phyloP scores from a whole-genome alignment of 2,797 vertebrate genomes.

The Ctenopoma kingsleyae region DNA sequence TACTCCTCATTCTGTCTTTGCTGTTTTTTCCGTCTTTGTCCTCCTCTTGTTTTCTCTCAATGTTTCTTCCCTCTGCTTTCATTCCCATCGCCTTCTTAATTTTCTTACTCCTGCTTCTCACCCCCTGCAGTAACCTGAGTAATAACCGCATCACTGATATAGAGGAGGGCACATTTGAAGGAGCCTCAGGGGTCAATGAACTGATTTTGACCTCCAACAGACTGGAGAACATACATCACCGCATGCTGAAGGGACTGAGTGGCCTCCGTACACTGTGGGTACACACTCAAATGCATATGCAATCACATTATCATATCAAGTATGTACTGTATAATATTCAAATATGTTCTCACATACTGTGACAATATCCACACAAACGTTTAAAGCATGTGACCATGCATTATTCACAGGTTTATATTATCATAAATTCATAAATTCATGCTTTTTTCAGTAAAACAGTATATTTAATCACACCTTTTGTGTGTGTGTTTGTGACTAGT shows the following conservation, averaged over 20 bases:
- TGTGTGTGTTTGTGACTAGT: slow-evolving; percentile 76
- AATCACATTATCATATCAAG: slow-evolving; percentile 20
- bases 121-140: slow-evolving; percentile 91
- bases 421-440: background rate
- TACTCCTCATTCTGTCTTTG: background rate
- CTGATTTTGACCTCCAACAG: slow-evolving; percentile 95
- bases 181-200: slow-evolving; percentile 94
- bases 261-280: slow-evolving; percentile 97
- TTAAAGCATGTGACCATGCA: slow-evolving; percentile 22
- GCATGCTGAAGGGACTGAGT: slow-evolving; percentile 95
- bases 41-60: slow-evolving; percentile 18
- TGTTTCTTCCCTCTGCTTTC: background rate
- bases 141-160: slow-evolving; percentile 99
- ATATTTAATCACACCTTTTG: background rate
- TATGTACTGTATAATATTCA: slow-evolving; percentile 27
- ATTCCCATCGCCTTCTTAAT: slow-evolving; percentile 8
- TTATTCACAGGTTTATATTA: slow-evolving; percentile 24
- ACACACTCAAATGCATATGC: slow-evolving; percentile 48
- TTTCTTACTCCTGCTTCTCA: background rate
- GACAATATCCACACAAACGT: slow-evolving; percentile 11
- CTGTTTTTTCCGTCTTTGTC: slow-evolving; percentile 9
- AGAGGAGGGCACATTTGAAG: slow-evolving; percentile 96
- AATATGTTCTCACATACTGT: slow-evolving; percentile 19
- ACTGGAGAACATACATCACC: slow-evolving; percentile 91
- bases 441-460: no score